Evolutionary conservation across 2,888 invertebrate genomes (phyloP), one percentile per base, ranked within the genome.

Genomic region (Chouioia cunea): DNA sequence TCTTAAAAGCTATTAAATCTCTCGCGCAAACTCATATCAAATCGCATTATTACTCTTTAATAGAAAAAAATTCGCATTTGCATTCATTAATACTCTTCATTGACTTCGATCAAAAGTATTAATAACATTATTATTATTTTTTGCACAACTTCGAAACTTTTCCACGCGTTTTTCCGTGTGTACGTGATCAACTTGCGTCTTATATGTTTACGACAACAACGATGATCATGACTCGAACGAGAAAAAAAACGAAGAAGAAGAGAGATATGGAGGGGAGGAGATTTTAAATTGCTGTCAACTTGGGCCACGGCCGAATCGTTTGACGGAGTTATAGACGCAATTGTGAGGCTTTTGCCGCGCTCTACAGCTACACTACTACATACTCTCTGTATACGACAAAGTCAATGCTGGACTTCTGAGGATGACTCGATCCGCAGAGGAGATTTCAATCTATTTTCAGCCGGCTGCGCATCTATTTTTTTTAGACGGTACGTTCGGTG

Each of bases 241-340:
- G 12, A 6, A 36, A 36, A 36, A 36, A 36, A 65, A 68, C 57
- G 36, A 36, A 68, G 57, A 44, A 54, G 70, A 62, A 70, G 63
- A 16, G 50, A n/a, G 23, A 56, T n/a, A 56, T 8, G 23, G n/a
- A 10, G 56, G n/a, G 20, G 27, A 10, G 22, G 56, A n/a, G 46
- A 46, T 76, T 81, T 77, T 84, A 81, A 83, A 85, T 85, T 83
- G 82, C 81, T 80, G 83, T 85, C 80, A 85, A 85, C 79, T 82
- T 80, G 78, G 83, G 82, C 82, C 85, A 84, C 76, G 85, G 85
- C 78, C 85, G 80, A 80, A 84, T 84, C 83, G 79, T 80, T 85
- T 84, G 81, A 77, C 80, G 60, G 79, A 81, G 80, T 83, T 76
- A 74, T 80, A 80, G 78, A 56, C 78, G 76, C 79, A 82, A 83